These are phyloP conservation scores for Trachelus iudaicus DNA, from an alignment of 2,888 invertebrate genomes.

Conservation along the genomic window DNA sequence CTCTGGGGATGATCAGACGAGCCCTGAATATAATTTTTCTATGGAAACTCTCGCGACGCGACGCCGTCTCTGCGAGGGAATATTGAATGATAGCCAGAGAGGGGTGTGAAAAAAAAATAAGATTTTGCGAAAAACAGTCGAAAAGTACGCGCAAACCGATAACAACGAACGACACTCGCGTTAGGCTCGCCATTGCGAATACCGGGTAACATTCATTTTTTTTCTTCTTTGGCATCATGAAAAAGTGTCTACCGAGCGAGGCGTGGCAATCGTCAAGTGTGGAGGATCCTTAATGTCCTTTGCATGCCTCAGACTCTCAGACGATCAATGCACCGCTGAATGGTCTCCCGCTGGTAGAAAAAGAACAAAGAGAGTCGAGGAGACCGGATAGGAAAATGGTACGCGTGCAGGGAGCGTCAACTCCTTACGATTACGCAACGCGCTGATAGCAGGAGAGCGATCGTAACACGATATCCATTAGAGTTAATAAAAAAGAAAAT, in stretches of 20 bases:
- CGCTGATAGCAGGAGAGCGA: background rate
- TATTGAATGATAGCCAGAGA: background rate
- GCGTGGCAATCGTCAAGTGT: constrained; percentile 22
- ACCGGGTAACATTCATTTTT: background rate
- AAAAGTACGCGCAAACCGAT: too few species aligned
- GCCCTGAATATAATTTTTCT: background rate
- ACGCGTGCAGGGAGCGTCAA: background rate
- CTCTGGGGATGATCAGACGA: background rate
- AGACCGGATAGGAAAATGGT: background rate
- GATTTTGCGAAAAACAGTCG: background rate
- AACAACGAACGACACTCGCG: background rate
- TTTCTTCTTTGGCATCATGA: background rate
- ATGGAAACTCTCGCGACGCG: background rate
- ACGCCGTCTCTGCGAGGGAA: background rate
- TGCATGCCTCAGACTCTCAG: constrained; percentile 15
- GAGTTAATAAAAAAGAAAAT: background rate
- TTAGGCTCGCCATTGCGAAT: background rate
- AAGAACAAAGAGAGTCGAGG: background rate
- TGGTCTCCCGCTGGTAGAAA: constrained; percentile 5
- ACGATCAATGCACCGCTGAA: constrained; percentile 24
- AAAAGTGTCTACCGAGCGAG: constrained; percentile 11
- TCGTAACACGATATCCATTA: background rate
- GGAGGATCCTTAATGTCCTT: constrained; percentile 25
- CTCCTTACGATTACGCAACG: background rate
- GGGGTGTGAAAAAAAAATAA: background rate